Evolutionary conservation across 2,113 vertebrate genomes (phyloP).

Genomic region (Platichthys stellatus): DNA sequence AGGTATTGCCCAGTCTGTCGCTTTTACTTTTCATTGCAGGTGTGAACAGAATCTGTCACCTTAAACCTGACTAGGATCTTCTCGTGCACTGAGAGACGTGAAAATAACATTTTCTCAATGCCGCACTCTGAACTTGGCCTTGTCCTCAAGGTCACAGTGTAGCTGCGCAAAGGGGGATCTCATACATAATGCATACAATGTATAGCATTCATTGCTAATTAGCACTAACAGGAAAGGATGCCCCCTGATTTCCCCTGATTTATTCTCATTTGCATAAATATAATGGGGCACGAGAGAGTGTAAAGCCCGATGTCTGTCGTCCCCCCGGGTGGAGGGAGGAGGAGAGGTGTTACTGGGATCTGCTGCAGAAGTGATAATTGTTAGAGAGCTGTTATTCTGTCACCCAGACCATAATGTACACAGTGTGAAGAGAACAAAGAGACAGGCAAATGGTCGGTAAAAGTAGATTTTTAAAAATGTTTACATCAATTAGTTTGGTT

Average conservation of each 20-base stretch:
- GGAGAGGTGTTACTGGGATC: slow-evolving; percentile 68
- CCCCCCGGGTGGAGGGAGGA: slow-evolving; percentile 62
- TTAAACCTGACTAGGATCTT: background rate
- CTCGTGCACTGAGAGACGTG: too few species aligned
- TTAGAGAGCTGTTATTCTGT: slow-evolving; percentile 76
- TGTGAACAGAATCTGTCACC: slow-evolving; percentile 11
- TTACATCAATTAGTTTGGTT: background rate
- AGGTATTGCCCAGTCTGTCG: slow-evolving; percentile 11
- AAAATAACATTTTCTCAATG: slow-evolving; percentile 12
- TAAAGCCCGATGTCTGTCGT: slow-evolving; percentile 65
- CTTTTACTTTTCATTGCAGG: background rate
- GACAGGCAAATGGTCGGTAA: slow-evolving; percentile 29
- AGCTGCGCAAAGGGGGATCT: slow-evolving; percentile 23
- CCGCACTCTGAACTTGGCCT: slow-evolving; percentile 18
- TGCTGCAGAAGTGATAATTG: slow-evolving; percentile 80
- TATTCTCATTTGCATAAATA: slow-evolving; percentile 79
- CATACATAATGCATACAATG: slow-evolving; percentile 74
- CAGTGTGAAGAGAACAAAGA: slow-evolving; percentile 64
- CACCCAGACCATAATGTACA: slow-evolving; percentile 44
- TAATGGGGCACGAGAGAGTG: slow-evolving; percentile 75
- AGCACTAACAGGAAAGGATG: slow-evolving; percentile 73
- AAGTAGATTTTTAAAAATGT: slow-evolving; percentile 2
- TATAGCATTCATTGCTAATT: slow-evolving; percentile 74
- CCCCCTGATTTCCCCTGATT: slow-evolving; percentile 70
- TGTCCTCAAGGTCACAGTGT: slow-evolving; percentile 61